These are phyloP conservation scores for Oplegnathus fasciatus DNA, from an alignment of 2,113 vertebrate species.

Conservation along the genomic window DNA sequence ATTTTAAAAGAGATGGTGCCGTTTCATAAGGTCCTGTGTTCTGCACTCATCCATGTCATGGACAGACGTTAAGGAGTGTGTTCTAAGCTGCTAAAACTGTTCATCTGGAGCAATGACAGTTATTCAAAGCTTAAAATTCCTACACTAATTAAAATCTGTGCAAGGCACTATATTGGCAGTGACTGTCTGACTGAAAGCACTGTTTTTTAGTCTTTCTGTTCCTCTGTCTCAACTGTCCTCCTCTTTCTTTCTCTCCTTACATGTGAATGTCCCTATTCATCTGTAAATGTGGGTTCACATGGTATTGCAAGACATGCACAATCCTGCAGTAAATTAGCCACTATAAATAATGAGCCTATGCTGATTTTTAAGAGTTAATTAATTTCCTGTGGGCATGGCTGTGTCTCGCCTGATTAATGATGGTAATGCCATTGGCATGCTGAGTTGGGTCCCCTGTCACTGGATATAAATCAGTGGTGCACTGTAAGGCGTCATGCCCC, in stretches of 20 bases:
- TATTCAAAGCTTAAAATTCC: constrained; percentile 25
- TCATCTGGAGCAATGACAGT: constrained; percentile 15
- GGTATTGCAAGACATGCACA: constrained; percentile 8
- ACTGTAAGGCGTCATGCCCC: constrained; percentile 58
- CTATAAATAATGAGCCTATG: constrained; percentile 68
- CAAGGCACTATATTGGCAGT: background rate
- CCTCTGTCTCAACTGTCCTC: background rate
- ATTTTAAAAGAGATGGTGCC: constrained; percentile 17
- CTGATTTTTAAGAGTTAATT: constrained; percentile 82
- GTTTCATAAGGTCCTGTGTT: constrained; percentile 12
- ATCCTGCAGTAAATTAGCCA: constrained; percentile 48
- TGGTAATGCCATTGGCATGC: constrained; percentile 67
- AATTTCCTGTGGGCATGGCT: constrained; percentile 76
- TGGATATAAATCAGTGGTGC: constrained; percentile 77
- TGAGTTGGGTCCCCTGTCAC: constrained; percentile 68
- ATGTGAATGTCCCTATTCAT: background rate
- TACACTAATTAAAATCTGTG: constrained; percentile 35
- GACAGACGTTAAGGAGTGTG: constrained; percentile 18
- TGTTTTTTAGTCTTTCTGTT: background rate
- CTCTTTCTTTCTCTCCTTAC: background rate
- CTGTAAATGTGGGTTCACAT: constrained; percentile 2
- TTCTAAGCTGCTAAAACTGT: constrained; percentile 29
- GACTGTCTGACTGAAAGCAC: background rate
- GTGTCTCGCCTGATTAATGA: constrained; percentile 81
- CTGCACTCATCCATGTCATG: constrained; percentile 14